These are phyloP conservation scores for Phodopus roborovskii DNA, from an alignment of 2,113 vertebrate species.

Conservation along the genomic window DNA sequence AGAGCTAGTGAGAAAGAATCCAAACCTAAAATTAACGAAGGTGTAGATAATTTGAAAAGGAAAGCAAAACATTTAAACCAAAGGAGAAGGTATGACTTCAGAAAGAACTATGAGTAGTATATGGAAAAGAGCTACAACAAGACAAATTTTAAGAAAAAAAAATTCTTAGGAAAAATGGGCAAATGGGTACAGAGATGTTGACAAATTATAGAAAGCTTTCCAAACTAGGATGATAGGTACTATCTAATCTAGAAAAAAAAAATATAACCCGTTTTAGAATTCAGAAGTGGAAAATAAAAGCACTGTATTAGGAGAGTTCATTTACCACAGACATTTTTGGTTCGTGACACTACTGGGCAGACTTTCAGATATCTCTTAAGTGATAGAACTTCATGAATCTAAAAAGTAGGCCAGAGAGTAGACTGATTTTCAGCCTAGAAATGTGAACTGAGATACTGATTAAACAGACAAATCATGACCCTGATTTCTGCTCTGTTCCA, in stretches of 20 bases:
- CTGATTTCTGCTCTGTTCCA: not conserved
- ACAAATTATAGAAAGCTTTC: not conserved
- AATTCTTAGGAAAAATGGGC: conserved; percentile 14
- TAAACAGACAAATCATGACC: conserved; percentile 2
- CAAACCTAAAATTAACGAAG: not conserved
- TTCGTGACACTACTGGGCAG: conserved; percentile 20
- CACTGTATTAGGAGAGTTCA: conserved; percentile 2
- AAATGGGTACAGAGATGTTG: not conserved
- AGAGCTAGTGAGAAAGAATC: not conserved
- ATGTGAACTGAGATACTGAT: conserved; percentile 29
- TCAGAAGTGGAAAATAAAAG: conserved; percentile 30
- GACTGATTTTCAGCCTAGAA: not conserved
- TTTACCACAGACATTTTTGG: conserved; percentile 4
- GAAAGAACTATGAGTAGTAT: not conserved
- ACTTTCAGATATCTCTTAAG: conserved; percentile 33
- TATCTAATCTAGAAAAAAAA: not conserved
- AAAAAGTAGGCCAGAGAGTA: conserved; percentile 18
- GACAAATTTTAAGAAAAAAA: conserved; percentile 24
- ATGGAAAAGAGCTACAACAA: not conserved
- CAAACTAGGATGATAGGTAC: not conserved
- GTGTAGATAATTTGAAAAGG: not conserved
- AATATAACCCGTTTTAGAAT: not conserved
- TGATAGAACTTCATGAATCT: conserved; percentile 45
- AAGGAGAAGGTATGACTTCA: not conserved
- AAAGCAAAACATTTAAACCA: conserved; percentile 9